Evolutionary conservation across 2,113 vertebrate genomes (phyloP).

Genomic region (Caranx ignobilis): DNA sequence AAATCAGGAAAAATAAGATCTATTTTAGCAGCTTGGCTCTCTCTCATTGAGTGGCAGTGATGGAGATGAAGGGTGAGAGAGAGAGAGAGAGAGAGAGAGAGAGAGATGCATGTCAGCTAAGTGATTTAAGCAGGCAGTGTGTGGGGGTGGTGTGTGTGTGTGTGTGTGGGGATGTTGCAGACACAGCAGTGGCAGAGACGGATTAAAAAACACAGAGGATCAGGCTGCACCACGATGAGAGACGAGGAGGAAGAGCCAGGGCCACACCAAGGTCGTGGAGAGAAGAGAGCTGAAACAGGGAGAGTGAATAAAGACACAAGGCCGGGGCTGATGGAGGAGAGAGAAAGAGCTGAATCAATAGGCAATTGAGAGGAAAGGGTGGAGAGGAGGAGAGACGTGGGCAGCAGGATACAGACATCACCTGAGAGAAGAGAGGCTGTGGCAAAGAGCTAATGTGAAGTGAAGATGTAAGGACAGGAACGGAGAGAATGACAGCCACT

Average conservation of each 20-base stretch:
- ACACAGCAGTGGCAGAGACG: slow-evolving; percentile 37
- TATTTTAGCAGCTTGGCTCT: slow-evolving; percentile 30
- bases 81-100: slow-evolving; percentile 27
- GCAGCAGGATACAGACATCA: slow-evolving; percentile 17
- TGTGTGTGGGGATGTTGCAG: slow-evolving; percentile 30
- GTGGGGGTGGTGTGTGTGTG: slow-evolving; percentile 32
- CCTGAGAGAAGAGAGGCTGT: not conserved
- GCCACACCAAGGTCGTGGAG: not conserved
- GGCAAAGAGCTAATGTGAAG: not conserved
- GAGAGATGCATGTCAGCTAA: slow-evolving; percentile 46
- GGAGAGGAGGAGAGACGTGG: slow-evolving; percentile 5
- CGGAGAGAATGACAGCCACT: not conserved
- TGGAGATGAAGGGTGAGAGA: slow-evolving; percentile 51
- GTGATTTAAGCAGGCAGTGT: slow-evolving; percentile 65
- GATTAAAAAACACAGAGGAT: slow-evolving; percentile 64
- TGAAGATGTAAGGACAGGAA: not conserved
- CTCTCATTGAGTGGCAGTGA: slow-evolving; percentile 35
- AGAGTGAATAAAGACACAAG: slow-evolving; percentile 13
- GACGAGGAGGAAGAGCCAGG: slow-evolving; percentile 10
- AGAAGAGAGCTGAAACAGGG: slow-evolving; percentile 2
- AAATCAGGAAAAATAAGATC: slow-evolving; percentile 48
- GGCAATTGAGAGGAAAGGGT: slow-evolving; percentile 2
- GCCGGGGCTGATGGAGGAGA: slow-evolving; percentile 19
- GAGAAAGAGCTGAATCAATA: slow-evolving; percentile 20
- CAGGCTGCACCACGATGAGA: slow-evolving; percentile 26